Base-by-base conservation (phyloP, 2,888 invertebrate genomes). In the Pseudococcus jackbeardsleyi region DNA sequence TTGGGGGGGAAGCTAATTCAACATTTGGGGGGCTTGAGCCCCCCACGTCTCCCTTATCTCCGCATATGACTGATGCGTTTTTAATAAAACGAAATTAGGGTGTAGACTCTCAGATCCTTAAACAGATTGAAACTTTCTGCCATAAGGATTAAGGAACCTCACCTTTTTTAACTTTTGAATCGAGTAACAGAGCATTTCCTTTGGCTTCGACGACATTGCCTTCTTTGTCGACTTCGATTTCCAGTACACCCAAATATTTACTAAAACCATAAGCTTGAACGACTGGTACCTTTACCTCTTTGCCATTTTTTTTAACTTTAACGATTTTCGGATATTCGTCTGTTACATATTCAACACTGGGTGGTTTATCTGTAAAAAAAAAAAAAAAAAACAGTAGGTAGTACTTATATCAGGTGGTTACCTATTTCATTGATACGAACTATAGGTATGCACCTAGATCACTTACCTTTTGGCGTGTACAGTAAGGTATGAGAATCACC, bases 191-290 rank as follows among this genome's bases (percentile, higher is more conserved):
- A 0, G 98, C 97, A 90, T 95, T 94, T 0, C 98, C 98, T 89
- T 93, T 91, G 90, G 94, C 95, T 0, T 91, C 91, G 0, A 92
- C 91, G 3, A 97, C 92, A 91, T 96, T 94, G 11, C 97, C 98
- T 6, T 93, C 91, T 0, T 92, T 91, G 91, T 97, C 93, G 91
- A 98, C 97, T 84, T 93, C 91, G 90, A 94, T 89, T 89, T 94
- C 93, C 33, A 98, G 92, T 90, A 94, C 94, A 0, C 98, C 98
- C 89, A 98, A 92, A 91, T 98, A 98, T 92, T 98, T 98, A 0
- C 97, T 97, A 90, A 95, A 97, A 0, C 97, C 96, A 90, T 95
- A 98, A 1, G 96, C 97, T 92, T 98, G 97, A 0, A 98, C 96
- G 0, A 96, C 96, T 0, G 96, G 96, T 1, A 95, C 96, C 89